phyloP scores from a whole-genome alignment of 2,113 vertebrate genomes.

The Cyprinodon brontotheroides region DNA sequence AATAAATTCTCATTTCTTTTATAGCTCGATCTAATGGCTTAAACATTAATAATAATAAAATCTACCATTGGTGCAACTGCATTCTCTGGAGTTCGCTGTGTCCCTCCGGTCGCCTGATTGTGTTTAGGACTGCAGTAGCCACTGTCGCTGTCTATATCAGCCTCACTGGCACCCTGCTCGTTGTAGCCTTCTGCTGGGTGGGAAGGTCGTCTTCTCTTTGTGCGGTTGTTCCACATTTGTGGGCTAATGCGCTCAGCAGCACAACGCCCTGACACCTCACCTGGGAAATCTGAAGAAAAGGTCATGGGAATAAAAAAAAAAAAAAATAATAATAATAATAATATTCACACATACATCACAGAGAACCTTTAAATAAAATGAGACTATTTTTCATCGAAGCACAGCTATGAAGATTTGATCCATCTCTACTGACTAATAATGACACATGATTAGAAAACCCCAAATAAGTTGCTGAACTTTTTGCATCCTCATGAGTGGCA shows the following conservation, averaged over 20 bases:
- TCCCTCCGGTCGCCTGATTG: conserved; percentile 78
- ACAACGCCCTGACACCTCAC: conserved; percentile 87
- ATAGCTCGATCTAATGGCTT: not conserved
- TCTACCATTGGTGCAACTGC: conserved; percentile 61
- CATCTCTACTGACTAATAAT: not conserved
- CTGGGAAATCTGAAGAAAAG: conserved; percentile 87
- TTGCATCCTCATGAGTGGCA: conserved; percentile 13
- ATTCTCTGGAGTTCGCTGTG: conserved; percentile 78
- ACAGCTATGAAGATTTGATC: not conserved
- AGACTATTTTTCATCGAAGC: too few species aligned
- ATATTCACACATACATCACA: not conserved
- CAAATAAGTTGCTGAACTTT: not conserved
- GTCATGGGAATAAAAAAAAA: not conserved
- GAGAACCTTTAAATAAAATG: too few species aligned
- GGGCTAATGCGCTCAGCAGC: conserved; percentile 83
- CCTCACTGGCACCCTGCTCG: conserved; percentile 92
- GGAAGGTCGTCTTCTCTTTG: conserved; percentile 85
- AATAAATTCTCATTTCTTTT: not conserved
- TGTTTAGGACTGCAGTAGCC: conserved; percentile 98
- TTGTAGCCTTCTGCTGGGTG: conserved; percentile 90
- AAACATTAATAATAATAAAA: not conserved
- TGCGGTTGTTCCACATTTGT: conserved; percentile 88
- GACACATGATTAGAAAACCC: not conserved
- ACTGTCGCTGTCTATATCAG: conserved; percentile 97
- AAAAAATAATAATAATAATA: too few species aligned